These are phyloP conservation scores for Hemistola chrysoprasaria DNA, from an alignment of 2,888 invertebrate genomes.

Conservation along the genomic window DNA sequence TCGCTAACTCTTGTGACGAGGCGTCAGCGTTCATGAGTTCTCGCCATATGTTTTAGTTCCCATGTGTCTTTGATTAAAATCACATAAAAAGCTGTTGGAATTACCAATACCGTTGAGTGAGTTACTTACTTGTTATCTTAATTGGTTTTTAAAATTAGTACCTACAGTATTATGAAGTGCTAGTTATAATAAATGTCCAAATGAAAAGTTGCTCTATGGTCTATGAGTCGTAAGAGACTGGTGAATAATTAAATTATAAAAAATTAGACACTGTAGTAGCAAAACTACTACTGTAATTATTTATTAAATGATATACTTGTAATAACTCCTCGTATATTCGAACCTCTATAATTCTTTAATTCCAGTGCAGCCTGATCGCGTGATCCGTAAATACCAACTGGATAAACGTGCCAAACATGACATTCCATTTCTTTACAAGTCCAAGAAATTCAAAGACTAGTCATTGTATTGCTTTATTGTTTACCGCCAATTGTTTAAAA, in stretches of 20 bases:
- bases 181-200: not conserved
- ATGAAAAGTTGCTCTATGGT: too few species aligned
- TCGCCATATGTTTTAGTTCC: slow-evolving; percentile 19
- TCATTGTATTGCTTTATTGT: slow-evolving; percentile 4
- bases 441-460: too few species aligned
- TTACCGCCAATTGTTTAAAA: slow-evolving; percentile 11
- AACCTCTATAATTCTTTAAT: too few species aligned
- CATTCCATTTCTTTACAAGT: slow-evolving; percentile 17
- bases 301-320: too few species aligned
- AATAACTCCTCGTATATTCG: too few species aligned
- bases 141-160: slow-evolving; percentile 15
- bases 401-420: slow-evolving; percentile 12
- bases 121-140: slow-evolving; percentile 16
- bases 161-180: slow-evolving; percentile 8
- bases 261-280: too few species aligned
- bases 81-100: slow-evolving; percentile 22
- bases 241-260: too few species aligned
- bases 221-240: too few species aligned
- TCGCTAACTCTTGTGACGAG: slow-evolving; percentile 18
- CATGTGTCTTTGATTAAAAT: slow-evolving; percentile 28
- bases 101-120: slow-evolving; percentile 19
- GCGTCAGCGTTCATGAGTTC: slow-evolving; percentile 16
- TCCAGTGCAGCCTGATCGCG: too few species aligned
- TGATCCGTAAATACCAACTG: too few species aligned
- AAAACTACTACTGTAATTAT: too few species aligned